These are phyloP conservation scores for Rousettus leschenaultii DNA, from an alignment of 2,113 vertebrate species.

Conservation along the genomic window DNA sequence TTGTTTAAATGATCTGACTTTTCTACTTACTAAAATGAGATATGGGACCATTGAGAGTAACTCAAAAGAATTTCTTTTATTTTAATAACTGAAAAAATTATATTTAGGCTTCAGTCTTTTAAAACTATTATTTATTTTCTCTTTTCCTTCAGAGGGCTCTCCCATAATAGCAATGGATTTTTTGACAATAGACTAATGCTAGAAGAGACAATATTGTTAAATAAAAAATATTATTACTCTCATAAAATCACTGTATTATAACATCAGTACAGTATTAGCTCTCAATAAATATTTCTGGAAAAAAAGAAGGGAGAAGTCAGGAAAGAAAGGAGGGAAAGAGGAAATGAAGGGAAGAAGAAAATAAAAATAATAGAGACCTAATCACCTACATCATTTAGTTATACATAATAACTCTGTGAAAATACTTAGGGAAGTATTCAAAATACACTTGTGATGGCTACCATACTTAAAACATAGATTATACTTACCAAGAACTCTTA, in stretches of 20 bases:
- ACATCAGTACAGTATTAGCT: background rate
- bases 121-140: background rate
- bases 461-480: background rate
- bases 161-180: background rate
- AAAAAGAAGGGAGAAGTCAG: background rate
- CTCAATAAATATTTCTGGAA: background rate
- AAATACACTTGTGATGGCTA: background rate
- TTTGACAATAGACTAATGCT: background rate
- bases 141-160: background rate
- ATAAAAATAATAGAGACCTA: background rate
- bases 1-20: background rate
- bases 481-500: slow-evolving; percentile 92
- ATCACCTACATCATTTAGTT: background rate
- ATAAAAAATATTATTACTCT: background rate
- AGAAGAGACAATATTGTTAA: background rate
- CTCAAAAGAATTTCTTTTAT: background rate
- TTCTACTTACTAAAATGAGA: background rate
- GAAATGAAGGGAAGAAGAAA: background rate
- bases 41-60: background rate
- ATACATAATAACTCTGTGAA: background rate
- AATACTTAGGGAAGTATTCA: background rate
- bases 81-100: background rate
- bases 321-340: background rate
- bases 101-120: background rate
- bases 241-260: background rate